These are phyloP conservation scores for Chitala chitala DNA, from an alignment of 2,113 vertebrate species.

Conservation along the genomic window DNA sequence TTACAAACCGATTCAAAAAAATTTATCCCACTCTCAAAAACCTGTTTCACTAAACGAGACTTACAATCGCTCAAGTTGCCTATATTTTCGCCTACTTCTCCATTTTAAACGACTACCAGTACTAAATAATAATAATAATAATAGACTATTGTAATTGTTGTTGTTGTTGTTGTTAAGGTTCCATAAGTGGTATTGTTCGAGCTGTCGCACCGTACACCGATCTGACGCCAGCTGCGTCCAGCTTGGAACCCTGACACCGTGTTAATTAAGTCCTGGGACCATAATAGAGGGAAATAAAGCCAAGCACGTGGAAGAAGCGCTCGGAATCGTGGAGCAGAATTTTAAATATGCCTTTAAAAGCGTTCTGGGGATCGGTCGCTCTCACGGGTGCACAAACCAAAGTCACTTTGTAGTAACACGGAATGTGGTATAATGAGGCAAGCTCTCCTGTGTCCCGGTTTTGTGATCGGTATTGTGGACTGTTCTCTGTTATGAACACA, in stretches of 20 bases:
- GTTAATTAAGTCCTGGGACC: slow-evolving; percentile 59
- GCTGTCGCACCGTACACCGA: slow-evolving; percentile 43
- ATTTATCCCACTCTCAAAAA: no score
- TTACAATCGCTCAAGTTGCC: no score
- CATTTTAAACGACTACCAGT: no score
- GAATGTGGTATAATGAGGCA: slow-evolving; percentile 42
- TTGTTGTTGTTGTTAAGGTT: no score
- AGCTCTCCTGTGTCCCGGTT: slow-evolving; percentile 30
- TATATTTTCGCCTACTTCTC: no score
- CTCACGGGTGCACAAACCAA: slow-evolving; percentile 42
- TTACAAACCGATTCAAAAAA: not conserved
- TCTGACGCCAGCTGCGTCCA: slow-evolving; percentile 51
- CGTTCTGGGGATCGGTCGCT: slow-evolving; percentile 46
- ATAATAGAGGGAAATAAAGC: slow-evolving; percentile 58
- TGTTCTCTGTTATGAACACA: slow-evolving; percentile 56
- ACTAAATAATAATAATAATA: no score
- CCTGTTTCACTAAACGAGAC: no score
- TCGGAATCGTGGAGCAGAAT: slow-evolving; percentile 17
- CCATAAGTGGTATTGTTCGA: not conserved
- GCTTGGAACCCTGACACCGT: slow-evolving; percentile 53
- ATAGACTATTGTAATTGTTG: no score
- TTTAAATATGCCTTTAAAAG: slow-evolving; percentile 50
- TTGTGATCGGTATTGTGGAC: slow-evolving; percentile 52
- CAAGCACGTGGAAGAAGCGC: slow-evolving; percentile 47
- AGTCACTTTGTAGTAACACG: slow-evolving; percentile 47